Base-by-base conservation (phyloP, 2,113 vertebrate species). In the Rhinopomastus cyanomelas region DNA sequence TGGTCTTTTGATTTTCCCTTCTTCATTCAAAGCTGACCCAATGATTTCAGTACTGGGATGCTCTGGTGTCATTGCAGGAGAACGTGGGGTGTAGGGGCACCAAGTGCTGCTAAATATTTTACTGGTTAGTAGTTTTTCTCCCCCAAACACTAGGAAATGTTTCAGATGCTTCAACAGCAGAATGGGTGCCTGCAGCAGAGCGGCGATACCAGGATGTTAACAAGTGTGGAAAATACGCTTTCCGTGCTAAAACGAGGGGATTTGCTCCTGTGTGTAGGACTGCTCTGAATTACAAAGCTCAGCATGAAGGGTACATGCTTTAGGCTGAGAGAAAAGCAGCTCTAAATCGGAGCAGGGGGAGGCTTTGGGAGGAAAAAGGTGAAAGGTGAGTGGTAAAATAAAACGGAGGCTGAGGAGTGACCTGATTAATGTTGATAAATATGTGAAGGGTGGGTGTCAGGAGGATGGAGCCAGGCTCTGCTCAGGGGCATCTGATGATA, bases 191-290 rank as follows among this genome's bases (percentile, higher is more conserved):
- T 65, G 77, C 78, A 81, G 73, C 23, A 62, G 21, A 34, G 57
- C 55, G 86, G 61, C 3, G 26, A 49, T 68, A 78, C 55, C 19
- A 8, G 49, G 39, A 49, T 81, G 81, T 84, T 87, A 95, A 90
- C 81, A 86, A 81, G 86, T 93, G 83, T 91, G 92, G 89, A 92
- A 87, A 96, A 88, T 39, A 69, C 1, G 36, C 86, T 95, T 93
- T 92, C 81, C 13, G 5, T 74, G 79, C 74, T 72, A 72, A 64
- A 90, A 88, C 84, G 9, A 59, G 17, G 55, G 60, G 59, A 93
- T 94, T 87, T 94, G 17, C 61, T 76, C 67, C 20, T 85, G 65
- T 65, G 34, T 30, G 17, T 44, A 52, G 30, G 48, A 56, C 52
- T 44, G 64, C 9, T 72, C 30, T 55, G 85, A 68, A 59, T 16